These are phyloP conservation scores for Rhinopomastus cyanomelas DNA, from an alignment of 2,113 vertebrate genomes.

Conservation along the genomic window DNA sequence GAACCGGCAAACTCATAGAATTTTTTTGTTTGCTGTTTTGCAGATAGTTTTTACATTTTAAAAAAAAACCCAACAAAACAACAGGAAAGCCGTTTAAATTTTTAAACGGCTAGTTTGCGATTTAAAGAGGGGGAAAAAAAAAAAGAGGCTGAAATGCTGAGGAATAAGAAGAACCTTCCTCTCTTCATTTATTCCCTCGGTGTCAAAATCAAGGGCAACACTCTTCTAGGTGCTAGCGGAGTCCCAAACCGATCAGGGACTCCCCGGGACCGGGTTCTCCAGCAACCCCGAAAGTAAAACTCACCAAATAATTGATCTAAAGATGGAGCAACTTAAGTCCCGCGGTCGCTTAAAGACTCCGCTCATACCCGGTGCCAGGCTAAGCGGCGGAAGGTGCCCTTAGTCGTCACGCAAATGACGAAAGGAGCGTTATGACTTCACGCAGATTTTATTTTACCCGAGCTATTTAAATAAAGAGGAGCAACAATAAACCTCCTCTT, in stretches of 20 bases:
- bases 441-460: background rate
- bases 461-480: slow-evolving; percentile 20
- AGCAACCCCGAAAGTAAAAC: background rate
- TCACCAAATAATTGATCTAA: background rate
- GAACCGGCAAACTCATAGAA: background rate
- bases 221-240: background rate
- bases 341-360: fast-evolving
- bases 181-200: background rate
- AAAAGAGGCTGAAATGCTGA: background rate
- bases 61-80: background rate
- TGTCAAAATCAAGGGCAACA: background rate
- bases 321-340: background rate
- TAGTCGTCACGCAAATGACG: background rate
- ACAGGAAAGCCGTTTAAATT: background rate
- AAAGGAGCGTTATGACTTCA: background rate
- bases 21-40: background rate
- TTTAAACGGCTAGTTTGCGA: too few relatives aligned
- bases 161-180: background rate
- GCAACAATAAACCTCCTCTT: slow-evolving; percentile 23
- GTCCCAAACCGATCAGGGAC: fast-evolving
- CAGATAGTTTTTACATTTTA: background rate
- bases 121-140: background rate
- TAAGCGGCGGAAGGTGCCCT: background rate
- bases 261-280: background rate
- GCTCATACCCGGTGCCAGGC: fast-evolving